Percentiles rank a stretch among this genome's conserved stretches.
These are phyloP conservation scores for Poeciliopsis retropinna DNA, from an alignment of 2,113 vertebrate species.

Conservation along the genomic window DNA sequence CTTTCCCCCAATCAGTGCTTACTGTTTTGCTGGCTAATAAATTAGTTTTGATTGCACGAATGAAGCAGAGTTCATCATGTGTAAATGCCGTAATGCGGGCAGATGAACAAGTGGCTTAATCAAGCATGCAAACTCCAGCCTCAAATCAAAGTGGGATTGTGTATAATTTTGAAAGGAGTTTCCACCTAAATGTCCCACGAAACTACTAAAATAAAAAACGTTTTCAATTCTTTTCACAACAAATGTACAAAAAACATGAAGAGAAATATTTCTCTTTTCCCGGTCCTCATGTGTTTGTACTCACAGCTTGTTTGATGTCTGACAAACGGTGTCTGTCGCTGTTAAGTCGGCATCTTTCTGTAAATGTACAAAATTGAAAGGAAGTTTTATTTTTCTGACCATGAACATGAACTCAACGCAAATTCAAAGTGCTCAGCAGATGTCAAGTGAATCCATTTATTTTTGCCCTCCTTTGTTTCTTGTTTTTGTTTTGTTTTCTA, in stretches of 20 bases:
- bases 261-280: slow-evolving; percentile 13
- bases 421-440: slow-evolving; percentile 27
- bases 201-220: neutral
- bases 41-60: neutral
- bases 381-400: neutral
- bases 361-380: slow-evolving; percentile 19
- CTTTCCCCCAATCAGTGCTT: neutral
- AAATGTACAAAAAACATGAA: slow-evolving; percentile 8
- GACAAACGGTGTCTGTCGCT: slow-evolving; percentile 45
- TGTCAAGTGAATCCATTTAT: neutral
- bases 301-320: slow-evolving; percentile 24
- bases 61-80: neutral
- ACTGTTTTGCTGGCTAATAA: neutral
- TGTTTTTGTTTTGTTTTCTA: no score
- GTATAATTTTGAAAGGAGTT: neutral
- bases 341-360: slow-evolving; percentile 43
- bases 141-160: slow-evolving; percentile 8
- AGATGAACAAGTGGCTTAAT: slow-evolving; percentile 13
- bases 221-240: neutral
- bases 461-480: no score
- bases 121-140: neutral
- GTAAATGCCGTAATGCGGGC: neutral
- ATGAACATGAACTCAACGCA: slow-evolving; percentile 9
- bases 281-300: neutral
- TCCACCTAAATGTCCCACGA: neutral